Conservation (phyloP, 2,888 invertebrate genomes). For the Dicyrtoma fusca region DNA sequence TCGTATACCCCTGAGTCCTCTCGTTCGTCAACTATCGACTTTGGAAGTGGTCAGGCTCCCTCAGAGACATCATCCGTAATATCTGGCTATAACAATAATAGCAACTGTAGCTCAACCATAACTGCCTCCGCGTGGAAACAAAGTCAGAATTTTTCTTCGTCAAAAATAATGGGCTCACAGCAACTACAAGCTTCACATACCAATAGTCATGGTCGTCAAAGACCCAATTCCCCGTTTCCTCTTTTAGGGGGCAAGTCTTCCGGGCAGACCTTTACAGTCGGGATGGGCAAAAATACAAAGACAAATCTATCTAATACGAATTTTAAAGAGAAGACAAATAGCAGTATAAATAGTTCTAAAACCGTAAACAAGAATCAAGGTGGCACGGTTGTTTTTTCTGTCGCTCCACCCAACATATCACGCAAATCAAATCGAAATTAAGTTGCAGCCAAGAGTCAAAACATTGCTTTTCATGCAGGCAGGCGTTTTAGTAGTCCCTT, state of each 20-base stretch:
- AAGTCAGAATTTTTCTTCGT: conserved; percentile 18
- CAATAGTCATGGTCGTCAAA: neutral
- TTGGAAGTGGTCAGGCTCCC: too few relatives aligned
- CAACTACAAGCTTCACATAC: neutral
- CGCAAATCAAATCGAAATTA: conserved; percentile 12
- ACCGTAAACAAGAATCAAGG: neutral
- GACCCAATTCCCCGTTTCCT: conserved; percentile 30
- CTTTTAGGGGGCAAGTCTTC: conserved; percentile 6
- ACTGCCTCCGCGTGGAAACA: conserved; percentile 17
- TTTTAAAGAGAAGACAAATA: neutral
- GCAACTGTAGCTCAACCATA: too few relatives aligned
- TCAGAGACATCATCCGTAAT: too few relatives aligned
- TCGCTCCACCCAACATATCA: conserved; percentile 14
- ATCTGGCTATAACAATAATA: neutral
- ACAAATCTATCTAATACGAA: neutral
- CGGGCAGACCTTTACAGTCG: conserved; percentile 2
- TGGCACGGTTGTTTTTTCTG: conserved; percentile 18
- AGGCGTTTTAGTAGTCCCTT: too few relatives aligned
- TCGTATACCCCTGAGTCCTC: neutral
- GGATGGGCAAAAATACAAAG: conserved; percentile 11
- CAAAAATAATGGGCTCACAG: neutral
- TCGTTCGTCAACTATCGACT: too few relatives aligned
- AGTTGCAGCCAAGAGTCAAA: neutral
- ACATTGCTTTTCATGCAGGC: too few relatives aligned
- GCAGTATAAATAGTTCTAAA: neutral